phyloP scores from a whole-genome alignment of 2,888 invertebrate genomes.

The Ametastegia equiseti region DNA sequence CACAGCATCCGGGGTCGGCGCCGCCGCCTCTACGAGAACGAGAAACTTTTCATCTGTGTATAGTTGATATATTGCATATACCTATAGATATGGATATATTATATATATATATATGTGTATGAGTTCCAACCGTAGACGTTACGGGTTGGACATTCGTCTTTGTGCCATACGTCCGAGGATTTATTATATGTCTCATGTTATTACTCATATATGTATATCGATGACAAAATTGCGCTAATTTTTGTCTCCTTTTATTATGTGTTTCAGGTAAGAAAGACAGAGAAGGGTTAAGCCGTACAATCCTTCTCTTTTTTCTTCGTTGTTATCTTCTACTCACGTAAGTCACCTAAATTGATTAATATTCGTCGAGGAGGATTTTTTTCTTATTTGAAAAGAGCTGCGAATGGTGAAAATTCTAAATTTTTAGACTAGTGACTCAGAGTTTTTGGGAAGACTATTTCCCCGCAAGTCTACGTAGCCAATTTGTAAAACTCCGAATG shows the following conservation, averaged over 20 bases:
- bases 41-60: constrained; percentile 22
- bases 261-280: constrained; percentile 24
- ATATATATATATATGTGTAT: not conserved
- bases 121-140: constrained; percentile 13
- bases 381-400: no score
- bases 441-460: no score
- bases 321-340: not conserved
- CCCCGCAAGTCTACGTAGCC: no score
- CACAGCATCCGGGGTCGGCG: constrained; percentile 32
- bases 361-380: not conserved
- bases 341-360: constrained; percentile 32
- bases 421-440: no score
- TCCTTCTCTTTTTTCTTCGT: not conserved
- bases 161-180: not conserved
- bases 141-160: constrained; percentile 10
- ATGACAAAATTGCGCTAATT: not conserved
- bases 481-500: no score
- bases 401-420: no score
- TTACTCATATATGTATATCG: no score
- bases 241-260: not conserved
- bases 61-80: constrained; percentile 2
- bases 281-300: not conserved
- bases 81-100: no score
- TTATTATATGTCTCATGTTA: no score
- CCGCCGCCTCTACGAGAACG: constrained; percentile 14